Conservation (phyloP, 2,888 invertebrate genomes). For the Deilephila porcellus region DNA sequence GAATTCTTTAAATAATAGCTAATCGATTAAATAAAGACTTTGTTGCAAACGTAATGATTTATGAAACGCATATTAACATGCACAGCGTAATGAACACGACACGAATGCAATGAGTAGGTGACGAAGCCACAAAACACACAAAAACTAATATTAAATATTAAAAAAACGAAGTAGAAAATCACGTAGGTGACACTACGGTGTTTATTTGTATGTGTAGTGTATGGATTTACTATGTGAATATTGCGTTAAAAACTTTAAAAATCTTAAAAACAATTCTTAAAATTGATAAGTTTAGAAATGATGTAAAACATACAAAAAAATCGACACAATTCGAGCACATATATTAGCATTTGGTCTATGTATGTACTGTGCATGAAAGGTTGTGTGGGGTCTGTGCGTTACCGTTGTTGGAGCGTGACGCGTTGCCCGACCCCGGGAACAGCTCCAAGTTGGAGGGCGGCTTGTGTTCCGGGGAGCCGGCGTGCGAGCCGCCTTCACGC, state of each 20-base stretch:
- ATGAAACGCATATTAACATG: conserved; percentile 6
- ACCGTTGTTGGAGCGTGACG: conserved; percentile 92
- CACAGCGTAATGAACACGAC: conserved; percentile 15
- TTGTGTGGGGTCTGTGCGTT: conserved; percentile 69
- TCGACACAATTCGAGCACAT: neutral
- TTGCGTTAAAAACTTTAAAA: no score
- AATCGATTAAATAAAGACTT: neutral
- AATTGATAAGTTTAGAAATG: neutral
- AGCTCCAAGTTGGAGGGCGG: conserved; percentile 90
- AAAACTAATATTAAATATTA: neutral
- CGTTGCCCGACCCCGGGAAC: conserved; percentile 86
- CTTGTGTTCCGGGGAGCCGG: conserved; percentile 87
- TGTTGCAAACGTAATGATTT: neutral
- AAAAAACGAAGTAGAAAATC: conserved; percentile 14
- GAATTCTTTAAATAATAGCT: neutral
- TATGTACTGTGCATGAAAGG: neutral
- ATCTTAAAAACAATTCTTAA: neutral
- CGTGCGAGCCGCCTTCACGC: conserved; percentile 77
- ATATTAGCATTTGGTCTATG: neutral
- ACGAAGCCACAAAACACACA: conserved; percentile 22
- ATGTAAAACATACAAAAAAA: neutral
- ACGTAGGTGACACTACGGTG: conserved; percentile 14
- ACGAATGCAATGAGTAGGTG: conserved; percentile 11
- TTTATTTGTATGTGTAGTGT: neutral
- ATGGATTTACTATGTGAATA: neutral